These are phyloP conservation scores for Drosophila subobscura DNA, from an alignment of 1,140 invertebrate genomes.

Conservation along the genomic window DNA sequence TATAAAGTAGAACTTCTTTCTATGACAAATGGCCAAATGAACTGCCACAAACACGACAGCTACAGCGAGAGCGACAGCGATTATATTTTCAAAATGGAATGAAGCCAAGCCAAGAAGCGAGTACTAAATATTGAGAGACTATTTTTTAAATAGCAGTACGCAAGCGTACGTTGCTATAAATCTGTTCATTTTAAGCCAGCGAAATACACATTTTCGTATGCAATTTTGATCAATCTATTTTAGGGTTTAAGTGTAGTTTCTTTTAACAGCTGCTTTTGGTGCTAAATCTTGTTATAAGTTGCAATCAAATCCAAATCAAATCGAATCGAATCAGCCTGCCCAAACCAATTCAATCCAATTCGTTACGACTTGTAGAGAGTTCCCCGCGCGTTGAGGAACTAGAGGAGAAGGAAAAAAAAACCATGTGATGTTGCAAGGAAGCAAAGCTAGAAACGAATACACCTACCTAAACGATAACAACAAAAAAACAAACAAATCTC, in stretches of 20 bases:
- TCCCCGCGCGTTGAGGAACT: constrained; percentile 5
- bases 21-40: constrained; percentile 37
- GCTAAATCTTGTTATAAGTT: constrained; percentile 69
- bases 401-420: constrained; percentile 31
- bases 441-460: constrained; percentile 81
- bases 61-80: constrained; percentile 23
- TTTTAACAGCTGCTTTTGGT: constrained; percentile 79
- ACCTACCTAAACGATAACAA: constrained; percentile 65
- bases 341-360: constrained; percentile 8
- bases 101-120: constrained; percentile 1
- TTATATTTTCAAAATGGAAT: constrained; percentile 25
- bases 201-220: constrained; percentile 49
- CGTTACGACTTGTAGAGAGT: constrained; percentile 12
- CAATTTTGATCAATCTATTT: constrained; percentile 65
- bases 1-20: too few species aligned
- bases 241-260: constrained; percentile 77
- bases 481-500: constrained; percentile 36
- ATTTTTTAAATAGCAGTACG: constrained; percentile 49
- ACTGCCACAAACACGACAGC: constrained; percentile 58
- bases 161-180: constrained; percentile 10
- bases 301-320: constrained; percentile 27
- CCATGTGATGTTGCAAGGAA: constrained; percentile 78
- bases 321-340: constrained; percentile 42
- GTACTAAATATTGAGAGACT: constrained; percentile 43
- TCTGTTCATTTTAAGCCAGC: constrained; percentile 57